Base-by-base conservation (phyloP, 2,888 invertebrate genomes). In the Tineola bisselliella region DNA sequence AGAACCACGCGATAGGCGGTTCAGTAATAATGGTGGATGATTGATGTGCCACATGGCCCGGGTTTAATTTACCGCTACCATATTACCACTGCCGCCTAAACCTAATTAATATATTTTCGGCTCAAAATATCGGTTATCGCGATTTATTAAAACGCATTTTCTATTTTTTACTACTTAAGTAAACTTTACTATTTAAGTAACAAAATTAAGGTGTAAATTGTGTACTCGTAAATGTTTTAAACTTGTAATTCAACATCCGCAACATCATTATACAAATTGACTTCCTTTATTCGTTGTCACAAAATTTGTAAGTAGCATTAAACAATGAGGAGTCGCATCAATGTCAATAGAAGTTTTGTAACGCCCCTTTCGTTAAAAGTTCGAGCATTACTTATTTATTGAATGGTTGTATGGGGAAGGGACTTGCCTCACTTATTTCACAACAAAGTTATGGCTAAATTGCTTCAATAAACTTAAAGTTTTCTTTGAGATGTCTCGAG, bases 291-390 rank as follows among this genome's bases (percentile, higher is more conserved):
- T 38, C 38, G 38, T 38, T 38, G 38, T 38, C 15, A 48, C 48
- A 48, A 48, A 48, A 5, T 48, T 15, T 48, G 18, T 48, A 48
- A 48, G 48, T 18, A 6, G 15, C 48, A 48, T 17, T 48, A 48
- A 48, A 48, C 17, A 56, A 25, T 56, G 19, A 56, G 25, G 56
- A 18, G 44, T 44, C 58, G 33, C 58, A 58, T 58, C 58, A 58
- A 15, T 56, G 30, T 56, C 56, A 56, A 56, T 12, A 56, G 10
- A 56, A 56, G 38, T 56, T 56, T 56, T 19, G 56, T 56, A 70
- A 71, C 69, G 63, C 62, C 69, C 72, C 67, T 69, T 72, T 73
- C 69, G 70, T 72, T 73, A 71, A 72, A 75, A 76, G 68, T 76
- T 75, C 72, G 70, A 71, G 69, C 71, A 73, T 75, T 74, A 71